Base-by-base conservation (phyloP, 2,888 invertebrate genomes). In the Coenonympha arcania region DNA sequence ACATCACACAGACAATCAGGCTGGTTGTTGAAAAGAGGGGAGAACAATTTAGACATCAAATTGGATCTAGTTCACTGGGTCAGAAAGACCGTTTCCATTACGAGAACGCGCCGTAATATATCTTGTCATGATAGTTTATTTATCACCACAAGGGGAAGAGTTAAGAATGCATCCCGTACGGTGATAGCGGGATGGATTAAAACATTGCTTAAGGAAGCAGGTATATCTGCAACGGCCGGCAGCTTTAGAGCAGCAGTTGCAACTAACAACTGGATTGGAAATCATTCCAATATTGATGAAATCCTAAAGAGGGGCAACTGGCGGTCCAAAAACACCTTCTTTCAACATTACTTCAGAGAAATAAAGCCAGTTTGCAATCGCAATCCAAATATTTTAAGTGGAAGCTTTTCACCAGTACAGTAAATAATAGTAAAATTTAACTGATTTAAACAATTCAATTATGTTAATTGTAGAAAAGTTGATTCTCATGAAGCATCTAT, bases 191-290 rank as follows among this genome's bases (percentile, higher is more conserved):
- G n/a, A n/a, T n/a, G n/a, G n/a, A n/a, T n/a, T n/a, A n/a, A n/a
- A n/a, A n/a, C n/a, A n/a, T 5, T 50, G 1, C 26, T 55, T 20
- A 28, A 5, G 9, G 52, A 55, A 16, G 41, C 45, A 6, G 36
- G 37, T 8, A 53, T 53, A 43, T 9, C 20, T 16, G 52, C 48
- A 11, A 30, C 48, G 13, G 42, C 57, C 6, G 54, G 54, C 1
- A 50, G 49, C n/a, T 34, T 52, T n/a, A 44, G 56, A n/a, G 42
- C 52, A 11, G 57, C 52, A 8, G 54, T 57, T 15, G 54, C 54
- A 8, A 28, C 42, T 18, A 5, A n/a, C 4, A 42, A 31, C 18
- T 31, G 42, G 42, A 11, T 18, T 6, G 26, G 16, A 9, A 40
- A 40, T 16, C 24, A n/a, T 52, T 49, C 36, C 49, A 20, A 49